Evolutionary conservation across 2,888 invertebrate species (phyloP).

Genomic region (Nematopogon swammerdamellus): DNA sequence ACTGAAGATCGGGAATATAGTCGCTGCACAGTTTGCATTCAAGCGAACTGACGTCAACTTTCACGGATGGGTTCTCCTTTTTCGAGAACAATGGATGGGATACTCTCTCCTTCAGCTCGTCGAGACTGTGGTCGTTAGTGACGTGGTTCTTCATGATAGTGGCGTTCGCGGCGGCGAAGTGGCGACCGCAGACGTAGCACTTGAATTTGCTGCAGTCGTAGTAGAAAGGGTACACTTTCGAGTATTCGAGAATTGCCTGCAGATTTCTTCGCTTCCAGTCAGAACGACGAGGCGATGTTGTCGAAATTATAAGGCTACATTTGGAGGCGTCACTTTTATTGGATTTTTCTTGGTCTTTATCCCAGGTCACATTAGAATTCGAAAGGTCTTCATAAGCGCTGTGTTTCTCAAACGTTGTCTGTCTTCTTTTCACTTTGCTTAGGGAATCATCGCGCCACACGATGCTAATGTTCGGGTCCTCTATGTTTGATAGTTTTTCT

Average conservation of each 20-base stretch:
- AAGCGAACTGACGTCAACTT: conserved; percentile 30
- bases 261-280: neutral
- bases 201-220: conserved; percentile 31
- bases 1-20: conserved; percentile 17
- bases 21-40: conserved; percentile 29
- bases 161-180: conserved; percentile 21
- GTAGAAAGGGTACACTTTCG: conserved; percentile 33
- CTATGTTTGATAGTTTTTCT: no score
- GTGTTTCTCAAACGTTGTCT: no score
- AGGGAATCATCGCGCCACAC: no score
- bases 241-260: conserved; percentile 27
- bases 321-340: no score
- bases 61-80: conserved; percentile 23
- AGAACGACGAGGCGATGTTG: neutral
- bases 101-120: conserved; percentile 24
- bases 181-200: conserved; percentile 25
- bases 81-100: conserved; percentile 17
- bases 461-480: no score
- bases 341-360: no score
- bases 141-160: conserved; percentile 30
- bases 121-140: conserved; percentile 18
- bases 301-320: no score
- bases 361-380: no score
- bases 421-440: no score
- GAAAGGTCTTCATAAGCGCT: no score